Conservation (phyloP, 2,113 vertebrate species). For the Galeopterus variegatus region DNA sequence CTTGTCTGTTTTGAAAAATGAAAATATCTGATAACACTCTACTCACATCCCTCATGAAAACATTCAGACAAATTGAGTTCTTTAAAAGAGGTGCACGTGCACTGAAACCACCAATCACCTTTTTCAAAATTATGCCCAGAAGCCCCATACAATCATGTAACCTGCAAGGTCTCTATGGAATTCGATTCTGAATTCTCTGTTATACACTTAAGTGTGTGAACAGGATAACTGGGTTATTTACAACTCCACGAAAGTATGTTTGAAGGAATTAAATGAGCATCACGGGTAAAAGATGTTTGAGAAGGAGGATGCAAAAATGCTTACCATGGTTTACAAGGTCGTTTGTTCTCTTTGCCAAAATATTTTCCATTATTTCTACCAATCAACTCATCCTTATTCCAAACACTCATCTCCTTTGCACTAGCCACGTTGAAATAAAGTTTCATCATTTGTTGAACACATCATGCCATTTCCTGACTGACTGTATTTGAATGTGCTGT, state of each 20-base stretch:
- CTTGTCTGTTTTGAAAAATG: not conserved
- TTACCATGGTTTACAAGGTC: no score
- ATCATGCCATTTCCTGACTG: not conserved
- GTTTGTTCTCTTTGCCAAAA: not conserved
- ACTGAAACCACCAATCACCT: not conserved
- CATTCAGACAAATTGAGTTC: not conserved
- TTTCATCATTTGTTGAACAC: not conserved
- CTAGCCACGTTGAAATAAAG: not conserved
- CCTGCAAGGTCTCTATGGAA: not conserved
- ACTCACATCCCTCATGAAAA: not conserved
- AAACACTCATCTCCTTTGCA: not conserved
- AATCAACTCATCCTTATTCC: not conserved
- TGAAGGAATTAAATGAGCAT: not conserved
- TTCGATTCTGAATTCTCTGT: not conserved
- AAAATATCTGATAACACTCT: not conserved
- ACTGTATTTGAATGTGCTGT: not conserved
- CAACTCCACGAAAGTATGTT: not conserved
- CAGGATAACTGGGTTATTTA: not conserved
- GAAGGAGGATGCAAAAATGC: not conserved
- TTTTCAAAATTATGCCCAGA: not conserved
- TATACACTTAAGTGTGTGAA: not conserved
- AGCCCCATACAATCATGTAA: not conserved
- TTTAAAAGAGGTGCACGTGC: not conserved
- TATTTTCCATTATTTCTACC: not conserved
- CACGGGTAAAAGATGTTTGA: not conserved